Evolutionary conservation across 2,888 invertebrate genomes (phyloP), one percentile per base, ranked within the genome.

Genomic region (Parnassius orleans): DNA sequence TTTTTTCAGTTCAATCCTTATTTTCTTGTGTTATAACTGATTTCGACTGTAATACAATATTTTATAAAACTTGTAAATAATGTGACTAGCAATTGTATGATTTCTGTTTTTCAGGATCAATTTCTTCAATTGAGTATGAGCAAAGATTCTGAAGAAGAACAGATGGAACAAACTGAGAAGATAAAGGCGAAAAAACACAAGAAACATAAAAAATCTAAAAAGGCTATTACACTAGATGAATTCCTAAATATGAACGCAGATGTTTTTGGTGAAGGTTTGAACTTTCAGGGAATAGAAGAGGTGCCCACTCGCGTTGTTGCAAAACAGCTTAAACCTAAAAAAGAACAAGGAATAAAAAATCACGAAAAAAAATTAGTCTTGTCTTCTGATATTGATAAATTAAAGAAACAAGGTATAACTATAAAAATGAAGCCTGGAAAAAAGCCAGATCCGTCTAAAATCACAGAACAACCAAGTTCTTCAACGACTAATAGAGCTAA

Each of bases 201-300:
- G 68, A 90, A 90, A 72, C 89, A 87, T 65, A 90, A 89, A 70
- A 90, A 89, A 68, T 85, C 89, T 0, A 91, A 90, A 69, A 90
- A 90, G 66, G 64, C 91, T 10, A 92, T 92, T 65, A 90, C 92
- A 14, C 79, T 92, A 12, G 88, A 91, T 69, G 89, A 92, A 67
- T 92, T 92, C 65, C 69, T 92, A 24, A 90, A 84, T 69, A 92
- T 92, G 92, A 91, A 92, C 68, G 82, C 84, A 69, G 91, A 92
- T 70, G 87, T 92, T 2, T 92, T 92, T 74, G 90, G 90, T 43
- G 90, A 91, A 74, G 89, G 81, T 24, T 70, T 90, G 61, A 86
- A 90, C 72, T 81, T 90, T 66, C 86, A 91, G 67, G 91, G 91
- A 5, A 78, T 90, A 65, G 90, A 89, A 72, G 91, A 90, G 78